Evolutionary conservation across 1,140 invertebrate species (phyloP).

Genomic region (Rhyacophila brunnea): DNA sequence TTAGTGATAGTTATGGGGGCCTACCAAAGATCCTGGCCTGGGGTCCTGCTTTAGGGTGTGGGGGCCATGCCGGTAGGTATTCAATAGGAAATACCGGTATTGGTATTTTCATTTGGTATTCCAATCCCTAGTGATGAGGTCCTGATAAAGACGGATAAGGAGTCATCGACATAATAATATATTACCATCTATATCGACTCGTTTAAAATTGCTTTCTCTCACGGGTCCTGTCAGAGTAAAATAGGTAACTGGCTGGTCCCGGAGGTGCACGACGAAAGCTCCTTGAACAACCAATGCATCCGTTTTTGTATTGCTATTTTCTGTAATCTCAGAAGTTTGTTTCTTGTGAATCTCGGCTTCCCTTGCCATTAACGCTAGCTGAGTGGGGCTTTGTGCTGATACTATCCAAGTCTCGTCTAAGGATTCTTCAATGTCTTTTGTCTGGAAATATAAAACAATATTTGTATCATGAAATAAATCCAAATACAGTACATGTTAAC

Average conservation of each 20-base stretch:
- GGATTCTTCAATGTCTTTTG: conserved; percentile 69
- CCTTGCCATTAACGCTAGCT: conserved; percentile 71
- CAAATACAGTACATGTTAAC: too few relatives aligned
- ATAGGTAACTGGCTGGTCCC: conserved; percentile 74
- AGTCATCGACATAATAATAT: too few relatives aligned
- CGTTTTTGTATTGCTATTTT: not conserved
- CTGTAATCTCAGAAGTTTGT: not conserved
- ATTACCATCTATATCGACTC: conserved; percentile 66
- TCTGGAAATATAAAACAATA: conserved; percentile 45
- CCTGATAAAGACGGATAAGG: too few relatives aligned
- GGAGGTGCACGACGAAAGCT: conserved; percentile 79
- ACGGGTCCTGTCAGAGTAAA: conserved; percentile 73
- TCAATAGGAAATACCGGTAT: too few relatives aligned
- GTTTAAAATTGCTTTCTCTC: conserved; percentile 44
- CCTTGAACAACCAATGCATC: conserved; percentile 82
- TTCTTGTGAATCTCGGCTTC: conserved; percentile 51
- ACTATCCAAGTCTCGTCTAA: conserved; percentile 93
- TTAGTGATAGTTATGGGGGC: too few relatives aligned
- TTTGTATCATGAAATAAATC: not conserved
- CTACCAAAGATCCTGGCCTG: too few relatives aligned
- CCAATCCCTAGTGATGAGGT: too few relatives aligned
- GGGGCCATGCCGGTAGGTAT: too few relatives aligned
- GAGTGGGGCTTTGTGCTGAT: conserved; percentile 79
- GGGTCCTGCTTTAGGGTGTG: too few relatives aligned
- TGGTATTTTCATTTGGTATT: too few relatives aligned